Conservation (phyloP, 2,888 invertebrate species). For the Yponomeuta plumbellus region DNA sequence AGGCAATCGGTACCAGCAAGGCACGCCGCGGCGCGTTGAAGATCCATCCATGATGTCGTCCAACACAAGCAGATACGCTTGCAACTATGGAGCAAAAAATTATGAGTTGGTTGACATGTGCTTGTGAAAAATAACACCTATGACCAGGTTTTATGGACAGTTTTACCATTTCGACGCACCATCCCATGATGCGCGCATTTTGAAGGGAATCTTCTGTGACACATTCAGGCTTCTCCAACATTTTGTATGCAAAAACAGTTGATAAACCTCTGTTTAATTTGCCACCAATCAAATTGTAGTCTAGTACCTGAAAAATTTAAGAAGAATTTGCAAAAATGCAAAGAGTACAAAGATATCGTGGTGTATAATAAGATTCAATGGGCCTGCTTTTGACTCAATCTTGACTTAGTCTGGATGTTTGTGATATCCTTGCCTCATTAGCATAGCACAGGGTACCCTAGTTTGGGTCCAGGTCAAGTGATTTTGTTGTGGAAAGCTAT, state of each 20-base stretch:
- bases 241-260: constrained; percentile 82
- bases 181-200: constrained; percentile 87
- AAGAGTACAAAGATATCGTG: too few relatives aligned
- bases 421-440: too few relatives aligned
- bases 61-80: constrained; percentile 88
- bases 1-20: constrained; percentile 91
- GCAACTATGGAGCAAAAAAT: constrained; percentile 78
- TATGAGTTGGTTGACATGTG: not conserved
- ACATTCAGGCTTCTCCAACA: constrained; percentile 77
- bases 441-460: too few relatives aligned
- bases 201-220: constrained; percentile 84
- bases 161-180: constrained; percentile 94
- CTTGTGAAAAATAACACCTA: not conserved
- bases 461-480: too few relatives aligned
- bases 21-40: constrained; percentile 87
- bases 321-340: not conserved
- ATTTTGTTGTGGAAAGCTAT: too few relatives aligned
- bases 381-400: too few relatives aligned
- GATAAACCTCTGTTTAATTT: constrained; percentile 87
- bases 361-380: too few relatives aligned
- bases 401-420: too few relatives aligned
- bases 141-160: not conserved
- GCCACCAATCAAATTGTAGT: constrained; percentile 92
- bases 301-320: constrained; percentile 77
- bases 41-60: constrained; percentile 97